Evolutionary conservation across 2,888 invertebrate species (phyloP).

Genomic region (Campopleginae sp.): DNA sequence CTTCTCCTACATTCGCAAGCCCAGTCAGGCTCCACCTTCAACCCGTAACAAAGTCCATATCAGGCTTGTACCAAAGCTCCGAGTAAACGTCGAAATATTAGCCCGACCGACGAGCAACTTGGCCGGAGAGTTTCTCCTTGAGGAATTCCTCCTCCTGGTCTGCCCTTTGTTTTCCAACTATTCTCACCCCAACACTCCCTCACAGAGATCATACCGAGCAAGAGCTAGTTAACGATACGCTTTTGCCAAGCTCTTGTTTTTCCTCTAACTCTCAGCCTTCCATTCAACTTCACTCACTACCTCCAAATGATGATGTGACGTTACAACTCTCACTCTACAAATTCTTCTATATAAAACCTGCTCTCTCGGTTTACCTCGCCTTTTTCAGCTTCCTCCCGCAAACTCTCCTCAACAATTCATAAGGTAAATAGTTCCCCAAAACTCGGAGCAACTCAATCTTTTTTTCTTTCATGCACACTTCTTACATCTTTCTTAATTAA

Average conservation of each 20-base stretch:
- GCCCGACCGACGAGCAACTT: constrained; percentile 45
- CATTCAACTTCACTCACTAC: constrained; percentile 68
- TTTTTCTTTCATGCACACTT: not conserved
- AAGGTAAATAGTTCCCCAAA: not conserved
- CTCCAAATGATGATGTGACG: constrained; percentile 60
- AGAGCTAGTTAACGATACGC: constrained; percentile 25
- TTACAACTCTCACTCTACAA: constrained; percentile 35
- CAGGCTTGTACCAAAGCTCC: constrained; percentile 28
- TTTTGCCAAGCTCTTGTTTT: constrained; percentile 17
- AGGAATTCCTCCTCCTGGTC: constrained; percentile 38
- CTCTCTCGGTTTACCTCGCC: not conserved
- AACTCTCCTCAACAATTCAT: not conserved
- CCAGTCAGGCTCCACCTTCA: constrained; percentile 30
- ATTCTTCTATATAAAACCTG: constrained; percentile 10
- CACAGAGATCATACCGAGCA: constrained; percentile 25
- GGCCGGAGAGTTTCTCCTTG: constrained; percentile 56
- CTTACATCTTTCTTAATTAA: not conserved
- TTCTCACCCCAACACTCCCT: constrained; percentile 47
- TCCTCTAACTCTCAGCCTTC: constrained; percentile 51
- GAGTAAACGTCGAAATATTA: constrained; percentile 62
- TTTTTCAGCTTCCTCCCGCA: constrained; percentile 18
- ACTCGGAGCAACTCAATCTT: not conserved
- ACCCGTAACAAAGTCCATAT: constrained; percentile 21
- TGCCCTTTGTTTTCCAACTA: constrained; percentile 65
- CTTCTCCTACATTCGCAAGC: constrained; percentile 32